These are phyloP conservation scores for Laothoe populi DNA, from an alignment of 2,888 invertebrate genomes.

Conservation along the genomic window DNA sequence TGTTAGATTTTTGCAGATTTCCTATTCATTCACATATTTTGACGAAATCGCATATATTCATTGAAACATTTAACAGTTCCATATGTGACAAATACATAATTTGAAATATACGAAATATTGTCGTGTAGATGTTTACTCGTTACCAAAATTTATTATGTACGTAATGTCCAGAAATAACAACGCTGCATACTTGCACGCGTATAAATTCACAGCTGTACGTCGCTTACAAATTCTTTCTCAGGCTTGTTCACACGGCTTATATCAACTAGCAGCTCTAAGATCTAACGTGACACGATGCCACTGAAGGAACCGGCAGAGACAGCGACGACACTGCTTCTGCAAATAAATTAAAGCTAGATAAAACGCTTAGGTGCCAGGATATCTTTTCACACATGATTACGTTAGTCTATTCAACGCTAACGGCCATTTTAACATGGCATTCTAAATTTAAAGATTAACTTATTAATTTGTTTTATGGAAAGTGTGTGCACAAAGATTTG, in stretches of 20 bases:
- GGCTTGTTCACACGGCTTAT: conserved; percentile 35
- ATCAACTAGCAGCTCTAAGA: conserved; percentile 41
- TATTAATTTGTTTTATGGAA: neutral
- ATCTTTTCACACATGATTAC: conserved; percentile 50
- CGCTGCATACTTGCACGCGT: conserved; percentile 26
- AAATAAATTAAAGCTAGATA: too few relatives aligned
- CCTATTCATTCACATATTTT: conserved; percentile 18
- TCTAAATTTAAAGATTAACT: neutral
- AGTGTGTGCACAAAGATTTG: conserved; percentile 15
- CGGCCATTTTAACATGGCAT: neutral
- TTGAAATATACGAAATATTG: conserved; percentile 17
- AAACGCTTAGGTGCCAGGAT: conserved; percentile 49
- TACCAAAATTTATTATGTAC: conserved; percentile 26
- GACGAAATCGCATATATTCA: neutral
- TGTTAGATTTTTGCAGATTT: neutral
- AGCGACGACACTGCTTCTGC: conserved; percentile 35
- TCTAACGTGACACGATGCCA: too few relatives aligned
- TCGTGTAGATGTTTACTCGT: conserved; percentile 11
- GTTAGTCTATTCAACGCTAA: conserved; percentile 52
- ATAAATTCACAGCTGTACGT: conserved; percentile 25
- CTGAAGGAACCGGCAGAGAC: conserved; percentile 38
- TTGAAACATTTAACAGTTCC: neutral
- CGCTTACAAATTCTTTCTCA: conserved; percentile 25
- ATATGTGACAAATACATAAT: neutral
- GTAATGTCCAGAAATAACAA: conserved; percentile 28